Evolutionary conservation across 2,797 vertebrate species (phyloP).

Genomic region (Meriones psammophilus): DNA sequence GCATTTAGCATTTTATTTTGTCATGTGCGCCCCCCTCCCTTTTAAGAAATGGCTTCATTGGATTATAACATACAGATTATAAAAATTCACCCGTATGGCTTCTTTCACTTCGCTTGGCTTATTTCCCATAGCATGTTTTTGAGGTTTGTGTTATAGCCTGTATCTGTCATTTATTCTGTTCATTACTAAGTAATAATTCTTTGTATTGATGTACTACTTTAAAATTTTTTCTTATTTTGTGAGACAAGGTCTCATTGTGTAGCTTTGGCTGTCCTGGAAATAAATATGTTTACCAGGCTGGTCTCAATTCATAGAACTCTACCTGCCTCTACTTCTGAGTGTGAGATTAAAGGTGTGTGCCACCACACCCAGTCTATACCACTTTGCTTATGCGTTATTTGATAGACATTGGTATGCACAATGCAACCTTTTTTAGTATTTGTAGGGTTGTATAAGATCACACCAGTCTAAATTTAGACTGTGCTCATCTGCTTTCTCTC

Average conservation of each 20-base stretch:
- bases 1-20: conserved; percentile 40
- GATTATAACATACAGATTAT: conserved; percentile 16
- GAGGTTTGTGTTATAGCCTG: background rate
- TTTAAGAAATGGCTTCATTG: conserved; percentile 49
- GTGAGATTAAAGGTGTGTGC: background rate
- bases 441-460: background rate
- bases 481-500: conserved; percentile 1
- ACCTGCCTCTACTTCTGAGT: background rate
- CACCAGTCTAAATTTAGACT: conserved; percentile 32
- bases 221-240: background rate
- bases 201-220: background rate
- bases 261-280: background rate
- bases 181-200: background rate
- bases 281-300: background rate
- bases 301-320: background rate
- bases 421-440: conserved; percentile 9
- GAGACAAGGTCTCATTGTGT: background rate
- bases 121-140: background rate
- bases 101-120: background rate
- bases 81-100: conserved; percentile 24
- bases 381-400: background rate
- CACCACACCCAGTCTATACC: background rate
- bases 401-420: background rate
- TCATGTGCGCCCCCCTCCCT: background rate
- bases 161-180: background rate